Conservation (phyloP, 2,888 invertebrate species). For the Erebia palarica region DNA sequence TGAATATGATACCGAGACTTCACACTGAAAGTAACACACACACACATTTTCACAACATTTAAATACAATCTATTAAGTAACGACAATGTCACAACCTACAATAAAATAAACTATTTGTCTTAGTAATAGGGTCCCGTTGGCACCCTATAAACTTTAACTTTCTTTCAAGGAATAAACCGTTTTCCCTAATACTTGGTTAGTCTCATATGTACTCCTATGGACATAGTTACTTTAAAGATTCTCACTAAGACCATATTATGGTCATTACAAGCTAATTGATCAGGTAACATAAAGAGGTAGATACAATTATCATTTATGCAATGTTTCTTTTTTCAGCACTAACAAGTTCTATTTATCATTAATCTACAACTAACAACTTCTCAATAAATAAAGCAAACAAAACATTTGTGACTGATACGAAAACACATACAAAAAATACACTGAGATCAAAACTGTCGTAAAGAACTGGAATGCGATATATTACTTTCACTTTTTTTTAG, state of each 20-base stretch:
- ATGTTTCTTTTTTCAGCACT: background rate
- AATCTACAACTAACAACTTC: background rate
- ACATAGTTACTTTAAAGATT: constrained; percentile 11
- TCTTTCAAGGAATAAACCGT: background rate
- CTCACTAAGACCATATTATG: background rate
- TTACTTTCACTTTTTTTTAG: constrained; percentile 33
- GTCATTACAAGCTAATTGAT: constrained; percentile 39
- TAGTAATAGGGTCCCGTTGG: too few relatives aligned
- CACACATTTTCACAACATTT: constrained; percentile 13
- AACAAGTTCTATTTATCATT: too few relatives aligned
- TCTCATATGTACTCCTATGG: background rate
- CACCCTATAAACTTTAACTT: too few relatives aligned
- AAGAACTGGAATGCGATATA: constrained; percentile 5
- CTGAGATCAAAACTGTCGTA: constrained; percentile 1
- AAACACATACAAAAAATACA: constrained; percentile 2
- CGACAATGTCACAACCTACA: background rate
- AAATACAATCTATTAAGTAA: background rate
- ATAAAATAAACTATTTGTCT: background rate
- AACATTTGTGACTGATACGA: background rate
- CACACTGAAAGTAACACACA: background rate
- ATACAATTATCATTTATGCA: constrained; percentile 35
- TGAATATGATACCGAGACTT: too few relatives aligned
- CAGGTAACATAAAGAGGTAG: constrained; percentile 58
- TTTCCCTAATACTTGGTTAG: background rate
- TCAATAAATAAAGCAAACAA: constrained; percentile 1